Conservation (phyloP, 2,888 invertebrate species). For the Ellobium chinense region DNA sequence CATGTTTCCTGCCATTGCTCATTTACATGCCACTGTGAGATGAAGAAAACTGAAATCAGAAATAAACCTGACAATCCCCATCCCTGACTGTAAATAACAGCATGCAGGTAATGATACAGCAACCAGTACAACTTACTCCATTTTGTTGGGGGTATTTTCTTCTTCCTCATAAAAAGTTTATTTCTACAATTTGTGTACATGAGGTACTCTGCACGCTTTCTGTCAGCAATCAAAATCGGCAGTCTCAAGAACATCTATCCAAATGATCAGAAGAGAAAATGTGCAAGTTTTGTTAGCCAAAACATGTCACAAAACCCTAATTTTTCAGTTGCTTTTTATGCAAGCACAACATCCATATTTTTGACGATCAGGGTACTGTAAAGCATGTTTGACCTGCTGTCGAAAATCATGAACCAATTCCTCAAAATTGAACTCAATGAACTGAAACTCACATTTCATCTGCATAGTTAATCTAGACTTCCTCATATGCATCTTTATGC, state of each 20-base stretch:
- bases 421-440: neutral
- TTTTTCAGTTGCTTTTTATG: no score
- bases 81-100: no score
- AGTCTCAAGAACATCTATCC: conserved; percentile 4
- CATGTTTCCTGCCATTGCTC: no score
- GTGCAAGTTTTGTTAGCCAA: no score
- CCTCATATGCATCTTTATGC: conserved; percentile 39
- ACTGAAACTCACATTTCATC: neutral
- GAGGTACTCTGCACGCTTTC: conserved; percentile 12
- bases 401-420: neutral
- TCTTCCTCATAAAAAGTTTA: conserved; percentile 23
- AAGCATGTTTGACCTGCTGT: no score
- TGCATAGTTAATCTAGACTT: conserved; percentile 19
- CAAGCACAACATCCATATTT: no score
- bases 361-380: no score
- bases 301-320: no score
- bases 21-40: no score
- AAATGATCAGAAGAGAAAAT: neutral
- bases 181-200: conserved; percentile 34
- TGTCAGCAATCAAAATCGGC: neutral
- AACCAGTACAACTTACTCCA: neutral
- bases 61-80: no score
- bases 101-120: no score
- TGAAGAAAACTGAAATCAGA: no score
- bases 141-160: neutral